Percentiles rank a stretch among this genome's conserved stretches.
Evolutionary conservation across 2,797 vertebrate genomes (phyloP).

Genomic region (Manis javanica): DNA sequence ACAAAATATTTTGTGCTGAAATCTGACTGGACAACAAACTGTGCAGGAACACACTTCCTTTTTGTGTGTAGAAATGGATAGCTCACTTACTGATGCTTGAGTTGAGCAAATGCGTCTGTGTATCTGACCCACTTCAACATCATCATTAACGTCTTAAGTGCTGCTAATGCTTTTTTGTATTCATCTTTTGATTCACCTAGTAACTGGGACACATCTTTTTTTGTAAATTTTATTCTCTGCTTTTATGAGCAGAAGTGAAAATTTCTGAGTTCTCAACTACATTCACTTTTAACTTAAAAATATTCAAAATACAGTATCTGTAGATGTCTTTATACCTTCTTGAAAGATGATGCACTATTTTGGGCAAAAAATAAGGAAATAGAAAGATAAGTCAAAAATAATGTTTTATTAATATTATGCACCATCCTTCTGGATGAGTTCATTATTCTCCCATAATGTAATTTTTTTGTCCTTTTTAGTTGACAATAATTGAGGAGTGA

Average conservation of each 20-base stretch:
- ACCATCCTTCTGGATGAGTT: not conserved
- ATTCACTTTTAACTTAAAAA: not conserved
- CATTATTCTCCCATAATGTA: not conserved
- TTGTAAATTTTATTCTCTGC: not conserved
- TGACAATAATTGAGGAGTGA: not conserved
- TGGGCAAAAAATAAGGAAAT: not conserved
- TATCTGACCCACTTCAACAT: too few species aligned
- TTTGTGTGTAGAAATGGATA: not conserved
- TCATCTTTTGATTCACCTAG: not conserved
- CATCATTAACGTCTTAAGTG: fast-evolving
- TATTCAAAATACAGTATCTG: not conserved
- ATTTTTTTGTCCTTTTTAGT: not conserved
- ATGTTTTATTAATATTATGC: not conserved
- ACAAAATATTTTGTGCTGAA: not conserved
- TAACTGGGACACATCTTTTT: not conserved
- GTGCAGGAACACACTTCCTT: not conserved
- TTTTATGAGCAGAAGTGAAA: not conserved
- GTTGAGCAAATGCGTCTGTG: not conserved
- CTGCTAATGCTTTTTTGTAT: not conserved
- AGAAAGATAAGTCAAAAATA: not conserved
- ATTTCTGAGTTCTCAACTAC: not conserved
- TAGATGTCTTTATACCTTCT: not conserved
- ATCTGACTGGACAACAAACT: too few species aligned
- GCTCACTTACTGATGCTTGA: not conserved
- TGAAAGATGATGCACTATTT: not conserved